These are phyloP conservation scores for Patagioenas fasciata DNA, from an alignment of 2,113 vertebrate genomes.

Conservation along the genomic window DNA sequence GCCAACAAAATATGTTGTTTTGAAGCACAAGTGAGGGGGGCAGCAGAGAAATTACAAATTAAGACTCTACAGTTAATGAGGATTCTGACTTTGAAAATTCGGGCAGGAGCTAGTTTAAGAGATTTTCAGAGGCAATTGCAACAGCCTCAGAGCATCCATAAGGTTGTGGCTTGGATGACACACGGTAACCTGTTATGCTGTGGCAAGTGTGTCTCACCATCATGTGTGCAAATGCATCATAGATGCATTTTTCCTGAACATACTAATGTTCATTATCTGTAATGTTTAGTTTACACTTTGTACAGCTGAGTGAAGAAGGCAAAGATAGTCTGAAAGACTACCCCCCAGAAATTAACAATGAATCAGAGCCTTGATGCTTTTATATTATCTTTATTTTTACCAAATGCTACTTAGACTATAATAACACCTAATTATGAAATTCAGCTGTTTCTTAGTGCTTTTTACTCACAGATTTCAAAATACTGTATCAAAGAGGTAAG, in stretches of 20 bases:
- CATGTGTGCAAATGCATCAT: background rate
- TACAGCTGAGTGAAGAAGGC: background rate
- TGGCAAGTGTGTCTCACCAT: background rate
- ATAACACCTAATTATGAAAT: background rate
- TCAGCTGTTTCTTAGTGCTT: background rate
- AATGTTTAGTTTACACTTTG: background rate
- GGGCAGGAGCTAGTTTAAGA: background rate
- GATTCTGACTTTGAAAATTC: background rate
- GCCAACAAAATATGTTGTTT: background rate
- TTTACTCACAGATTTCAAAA: background rate
- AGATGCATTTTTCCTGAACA: background rate
- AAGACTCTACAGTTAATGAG: background rate
- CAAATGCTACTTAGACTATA: background rate
- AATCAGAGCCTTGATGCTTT: background rate
- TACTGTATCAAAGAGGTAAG: background rate
- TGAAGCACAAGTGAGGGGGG: background rate
- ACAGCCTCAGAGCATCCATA: background rate
- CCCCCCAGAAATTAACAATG: background rate
- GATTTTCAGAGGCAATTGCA: background rate
- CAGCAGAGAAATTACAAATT: background rate
- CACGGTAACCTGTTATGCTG: rapidly evolving
- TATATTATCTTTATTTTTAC: background rate
- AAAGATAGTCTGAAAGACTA: background rate
- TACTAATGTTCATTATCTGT: background rate
- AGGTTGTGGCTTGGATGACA: background rate